Conservation (phyloP, 2,113 vertebrate genomes). For the Gavia stellata region DNA sequence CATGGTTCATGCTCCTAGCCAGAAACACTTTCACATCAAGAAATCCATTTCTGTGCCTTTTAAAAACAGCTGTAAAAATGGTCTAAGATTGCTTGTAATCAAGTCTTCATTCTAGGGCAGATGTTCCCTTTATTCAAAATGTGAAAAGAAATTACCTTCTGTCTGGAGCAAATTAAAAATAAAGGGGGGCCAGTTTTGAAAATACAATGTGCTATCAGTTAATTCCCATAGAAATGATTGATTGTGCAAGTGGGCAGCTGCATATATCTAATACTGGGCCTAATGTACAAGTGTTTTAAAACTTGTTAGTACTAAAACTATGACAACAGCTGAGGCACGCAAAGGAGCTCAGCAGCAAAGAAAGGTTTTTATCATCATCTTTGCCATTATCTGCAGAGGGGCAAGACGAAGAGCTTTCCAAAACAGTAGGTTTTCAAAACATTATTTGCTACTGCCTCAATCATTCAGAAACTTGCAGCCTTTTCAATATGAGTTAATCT, state of each 20-base stretch:
- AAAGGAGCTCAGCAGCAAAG: not conserved
- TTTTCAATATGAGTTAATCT: not conserved
- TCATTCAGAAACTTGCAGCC: not conserved
- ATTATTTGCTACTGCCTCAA: not conserved
- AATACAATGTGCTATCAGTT: not conserved
- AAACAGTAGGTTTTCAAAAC: not conserved
- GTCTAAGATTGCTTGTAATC: not conserved
- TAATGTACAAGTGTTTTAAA: not conserved
- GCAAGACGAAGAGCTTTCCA: not conserved
- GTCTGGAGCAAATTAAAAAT: not conserved
- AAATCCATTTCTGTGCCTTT: not conserved
- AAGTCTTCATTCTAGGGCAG: not conserved
- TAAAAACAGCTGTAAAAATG: not conserved
- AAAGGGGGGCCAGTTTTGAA: not conserved
- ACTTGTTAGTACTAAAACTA: not conserved
- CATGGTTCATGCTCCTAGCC: not conserved
- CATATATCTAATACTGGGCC: not conserved
- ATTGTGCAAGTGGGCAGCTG: not conserved
- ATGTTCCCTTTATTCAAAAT: not conserved
- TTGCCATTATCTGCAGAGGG: accelerated
- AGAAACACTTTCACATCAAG: not conserved
- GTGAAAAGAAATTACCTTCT: not conserved
- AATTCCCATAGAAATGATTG: not conserved
- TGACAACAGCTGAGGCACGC: not conserved
- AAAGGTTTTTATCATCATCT: not conserved